These are phyloP conservation scores for Coleophora deauratella DNA, from an alignment of 2,888 invertebrate species.

Conservation along the genomic window DNA sequence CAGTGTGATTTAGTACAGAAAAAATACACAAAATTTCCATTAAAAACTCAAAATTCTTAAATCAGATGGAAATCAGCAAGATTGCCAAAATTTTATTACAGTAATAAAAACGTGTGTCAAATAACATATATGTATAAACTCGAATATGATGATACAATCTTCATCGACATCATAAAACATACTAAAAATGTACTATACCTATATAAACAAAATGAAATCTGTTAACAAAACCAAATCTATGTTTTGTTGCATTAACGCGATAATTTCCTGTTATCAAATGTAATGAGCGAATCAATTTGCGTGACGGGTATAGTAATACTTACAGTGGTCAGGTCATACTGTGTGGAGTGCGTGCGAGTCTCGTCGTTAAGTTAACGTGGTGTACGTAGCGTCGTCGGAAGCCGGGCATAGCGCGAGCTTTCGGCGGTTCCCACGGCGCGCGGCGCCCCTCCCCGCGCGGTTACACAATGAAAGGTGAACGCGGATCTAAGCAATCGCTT, in stretches of 20 bases:
- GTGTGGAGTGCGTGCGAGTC: conserved; percentile 40
- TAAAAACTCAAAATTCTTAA: too few species aligned
- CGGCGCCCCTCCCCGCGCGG: conserved; percentile 28
- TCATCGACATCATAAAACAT: too few species aligned
- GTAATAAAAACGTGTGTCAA: too few species aligned
- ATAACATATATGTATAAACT: too few species aligned
- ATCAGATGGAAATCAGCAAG: too few species aligned
- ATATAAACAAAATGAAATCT: too few species aligned
- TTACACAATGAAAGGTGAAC: conserved; percentile 74
- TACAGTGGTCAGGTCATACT: too few species aligned
- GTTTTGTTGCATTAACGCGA: conserved; percentile 35
- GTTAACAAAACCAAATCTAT: conserved; percentile 18
- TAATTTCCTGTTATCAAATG: conserved; percentile 57
- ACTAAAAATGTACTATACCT: too few species aligned
- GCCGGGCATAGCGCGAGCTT: conserved; percentile 64
- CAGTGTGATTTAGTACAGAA: too few species aligned
- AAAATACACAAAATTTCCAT: too few species aligned
- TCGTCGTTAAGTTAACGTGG: conserved; percentile 62
- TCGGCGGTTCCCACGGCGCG: conserved; percentile 67
- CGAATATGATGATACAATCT: too few species aligned
- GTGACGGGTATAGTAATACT: conserved; percentile 30
- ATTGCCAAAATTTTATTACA: too few species aligned
- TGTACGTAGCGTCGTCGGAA: conserved; percentile 41
- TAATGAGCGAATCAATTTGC: conserved; percentile 59
- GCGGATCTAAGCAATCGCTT: conserved; percentile 74